phyloP scores from a whole-genome alignment of 1,140 invertebrate genomes.

The Drosophila sulfurigaster region DNA sequence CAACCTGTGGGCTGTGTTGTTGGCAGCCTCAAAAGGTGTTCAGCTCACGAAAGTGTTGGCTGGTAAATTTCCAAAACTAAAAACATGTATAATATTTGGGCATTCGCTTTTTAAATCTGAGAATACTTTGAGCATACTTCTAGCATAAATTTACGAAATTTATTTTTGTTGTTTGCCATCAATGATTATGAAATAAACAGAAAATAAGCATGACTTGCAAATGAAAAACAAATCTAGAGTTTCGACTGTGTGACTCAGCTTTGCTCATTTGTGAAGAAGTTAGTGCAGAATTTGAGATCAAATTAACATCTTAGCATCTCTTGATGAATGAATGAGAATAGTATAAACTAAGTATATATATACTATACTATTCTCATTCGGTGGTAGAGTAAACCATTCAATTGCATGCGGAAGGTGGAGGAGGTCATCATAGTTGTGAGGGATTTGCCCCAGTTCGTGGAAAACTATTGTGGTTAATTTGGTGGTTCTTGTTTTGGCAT shows the following conservation, averaged over 20 bases:
- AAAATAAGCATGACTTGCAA: conserved; percentile 13
- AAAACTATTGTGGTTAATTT: neutral
- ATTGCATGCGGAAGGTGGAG: too few relatives aligned
- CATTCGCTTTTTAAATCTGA: neutral
- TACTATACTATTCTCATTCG: too few relatives aligned
- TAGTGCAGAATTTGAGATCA: neutral
- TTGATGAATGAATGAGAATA: too few relatives aligned
- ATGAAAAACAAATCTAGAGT: neutral
- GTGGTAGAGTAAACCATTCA: too few relatives aligned
- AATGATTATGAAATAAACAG: conserved; percentile 6
- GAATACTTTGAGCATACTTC: neutral
- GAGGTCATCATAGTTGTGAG: too few relatives aligned
- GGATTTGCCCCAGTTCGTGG: neutral
- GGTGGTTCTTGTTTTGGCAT: neutral
- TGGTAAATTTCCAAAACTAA: conserved; percentile 1
- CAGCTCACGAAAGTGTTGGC: neutral
- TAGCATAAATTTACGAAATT: neutral
- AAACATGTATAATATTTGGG: neutral
- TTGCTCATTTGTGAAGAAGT: neutral
- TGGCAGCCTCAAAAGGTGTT: neutral
- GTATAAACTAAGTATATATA: too few relatives aligned
- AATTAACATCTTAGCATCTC: too few relatives aligned
- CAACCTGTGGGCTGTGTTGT: conserved; percentile 4
- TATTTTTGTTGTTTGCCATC: neutral
- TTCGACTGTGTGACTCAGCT: neutral